Evolutionary conservation across 1,140 invertebrate genomes (phyloP).

Genomic region (Drosophila arawakana): DNA sequence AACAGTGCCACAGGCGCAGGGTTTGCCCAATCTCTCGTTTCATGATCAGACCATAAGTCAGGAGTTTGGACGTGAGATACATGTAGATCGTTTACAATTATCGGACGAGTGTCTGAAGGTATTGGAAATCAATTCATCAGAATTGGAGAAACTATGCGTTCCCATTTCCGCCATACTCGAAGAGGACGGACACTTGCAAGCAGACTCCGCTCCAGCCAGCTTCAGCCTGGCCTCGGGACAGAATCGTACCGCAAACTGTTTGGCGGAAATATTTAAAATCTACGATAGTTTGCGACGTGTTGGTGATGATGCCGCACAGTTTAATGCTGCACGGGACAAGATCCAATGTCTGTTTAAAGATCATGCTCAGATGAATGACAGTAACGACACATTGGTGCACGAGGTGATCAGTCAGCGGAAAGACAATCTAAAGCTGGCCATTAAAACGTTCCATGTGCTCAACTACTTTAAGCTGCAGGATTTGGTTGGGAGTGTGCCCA

Average conservation of each 20-base stretch:
- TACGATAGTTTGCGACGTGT: slow-evolving; percentile 44
- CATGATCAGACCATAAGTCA: slow-evolving; percentile 72
- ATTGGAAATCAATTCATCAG: slow-evolving; percentile 32
- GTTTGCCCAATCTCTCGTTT: slow-evolving; percentile 34
- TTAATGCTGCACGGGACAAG: slow-evolving; percentile 12
- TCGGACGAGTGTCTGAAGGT: slow-evolving; percentile 43
- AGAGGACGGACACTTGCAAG: slow-evolving; percentile 37
- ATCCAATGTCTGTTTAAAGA: slow-evolving; percentile 60
- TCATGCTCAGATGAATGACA: slow-evolving; percentile 64
- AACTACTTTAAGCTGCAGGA: slow-evolving; percentile 72
- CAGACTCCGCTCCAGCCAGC: not conserved
- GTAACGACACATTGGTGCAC: slow-evolving; percentile 70
- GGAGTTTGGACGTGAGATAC: slow-evolving; percentile 57
- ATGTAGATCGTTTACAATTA: slow-evolving; percentile 43
- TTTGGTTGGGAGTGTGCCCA: slow-evolving; percentile 55
- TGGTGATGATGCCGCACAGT: slow-evolving; percentile 6
- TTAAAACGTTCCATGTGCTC: slow-evolving; percentile 64
- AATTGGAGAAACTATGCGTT: slow-evolving; percentile 52
- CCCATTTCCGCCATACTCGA: slow-evolving; percentile 37
- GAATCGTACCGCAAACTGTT: slow-evolving; percentile 38
- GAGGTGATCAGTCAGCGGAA: slow-evolving; percentile 69
- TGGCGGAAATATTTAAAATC: slow-evolving; percentile 63
- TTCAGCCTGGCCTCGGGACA: not conserved
- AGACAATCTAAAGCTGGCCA: slow-evolving; percentile 63
- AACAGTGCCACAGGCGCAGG: slow-evolving; percentile 52